A percentile compares a stretch with the other conserved stretches of the same genome.
These are phyloP conservation scores for Dufourea novaeangliae DNA, from an alignment of 1,140 invertebrate species.

Conservation along the genomic window DNA sequence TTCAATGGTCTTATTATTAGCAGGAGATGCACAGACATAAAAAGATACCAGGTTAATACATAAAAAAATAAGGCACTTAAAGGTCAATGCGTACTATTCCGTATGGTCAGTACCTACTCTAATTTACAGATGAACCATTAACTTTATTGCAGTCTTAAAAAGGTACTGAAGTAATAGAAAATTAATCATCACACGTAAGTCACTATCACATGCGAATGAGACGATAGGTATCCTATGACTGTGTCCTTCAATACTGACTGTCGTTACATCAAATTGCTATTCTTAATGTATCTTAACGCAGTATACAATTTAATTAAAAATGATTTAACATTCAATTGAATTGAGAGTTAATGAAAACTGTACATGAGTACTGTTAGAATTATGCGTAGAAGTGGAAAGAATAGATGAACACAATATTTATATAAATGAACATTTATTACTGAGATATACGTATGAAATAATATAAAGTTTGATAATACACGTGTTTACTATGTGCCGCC, in stretches of 20 bases:
- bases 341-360: no score
- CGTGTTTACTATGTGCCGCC: no score
- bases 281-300: neutral
- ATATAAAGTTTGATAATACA: no score
- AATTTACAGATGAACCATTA: slow-evolving; percentile 25
- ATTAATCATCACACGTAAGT: slow-evolving; percentile 27
- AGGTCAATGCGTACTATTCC: neutral
- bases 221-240: neutral
- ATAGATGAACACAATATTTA: no score
- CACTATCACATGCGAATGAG: slow-evolving; percentile 8
- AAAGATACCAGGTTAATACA: slow-evolving; percentile 1
- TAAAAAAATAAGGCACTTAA: neutral
- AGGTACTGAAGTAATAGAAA: slow-evolving; percentile 11
- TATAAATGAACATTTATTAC: no score
- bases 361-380: no score
- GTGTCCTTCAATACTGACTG: neutral
- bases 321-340: no score
- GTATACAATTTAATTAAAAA: no score
- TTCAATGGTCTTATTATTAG: slow-evolving; percentile 1
- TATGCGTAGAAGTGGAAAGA: no score
- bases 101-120: neutral
- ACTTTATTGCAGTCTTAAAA: slow-evolving; percentile 33
- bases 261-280: neutral
- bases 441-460: no score
- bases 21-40: neutral